Conservation (phyloP, 2,113 vertebrate species). For the Corythaeola cristata region DNA sequence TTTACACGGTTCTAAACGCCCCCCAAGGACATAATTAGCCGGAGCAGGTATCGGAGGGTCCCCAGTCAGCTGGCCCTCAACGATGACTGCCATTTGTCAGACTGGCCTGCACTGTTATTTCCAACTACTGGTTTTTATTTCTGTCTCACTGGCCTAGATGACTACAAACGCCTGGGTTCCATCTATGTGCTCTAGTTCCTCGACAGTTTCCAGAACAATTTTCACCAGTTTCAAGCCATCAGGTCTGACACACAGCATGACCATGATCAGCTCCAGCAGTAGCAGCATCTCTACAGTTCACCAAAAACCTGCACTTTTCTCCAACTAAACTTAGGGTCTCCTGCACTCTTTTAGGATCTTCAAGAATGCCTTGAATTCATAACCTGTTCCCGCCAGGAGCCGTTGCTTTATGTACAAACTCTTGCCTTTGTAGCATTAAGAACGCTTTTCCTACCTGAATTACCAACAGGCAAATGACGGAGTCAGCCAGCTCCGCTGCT, state of each 20-base stretch:
- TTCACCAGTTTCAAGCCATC: background rate
- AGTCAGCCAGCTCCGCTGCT: no score
- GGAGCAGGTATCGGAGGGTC: background rate
- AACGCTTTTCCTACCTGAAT: background rate
- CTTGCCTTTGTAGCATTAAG: background rate
- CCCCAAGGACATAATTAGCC: fast-evolving
- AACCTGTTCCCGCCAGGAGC: fast-evolving
- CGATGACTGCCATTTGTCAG: background rate
- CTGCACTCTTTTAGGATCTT: background rate
- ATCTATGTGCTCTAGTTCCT: background rate
- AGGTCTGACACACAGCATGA: background rate
- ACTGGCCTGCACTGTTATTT: background rate
- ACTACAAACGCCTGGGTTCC: background rate
- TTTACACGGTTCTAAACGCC: background rate
- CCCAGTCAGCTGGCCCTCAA: background rate
- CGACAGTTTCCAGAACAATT: background rate
- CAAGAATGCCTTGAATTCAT: background rate
- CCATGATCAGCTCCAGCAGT: background rate
- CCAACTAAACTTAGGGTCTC: background rate
- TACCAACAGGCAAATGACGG: fast-evolving
- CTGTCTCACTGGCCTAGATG: background rate
- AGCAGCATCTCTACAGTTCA: background rate
- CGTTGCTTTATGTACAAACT: background rate
- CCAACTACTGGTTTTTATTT: background rate
- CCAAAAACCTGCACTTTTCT: background rate